These are phyloP conservation scores for Pyrocephalus nanus DNA, from an alignment of 2,797 vertebrate genomes.

Conservation along the genomic window DNA sequence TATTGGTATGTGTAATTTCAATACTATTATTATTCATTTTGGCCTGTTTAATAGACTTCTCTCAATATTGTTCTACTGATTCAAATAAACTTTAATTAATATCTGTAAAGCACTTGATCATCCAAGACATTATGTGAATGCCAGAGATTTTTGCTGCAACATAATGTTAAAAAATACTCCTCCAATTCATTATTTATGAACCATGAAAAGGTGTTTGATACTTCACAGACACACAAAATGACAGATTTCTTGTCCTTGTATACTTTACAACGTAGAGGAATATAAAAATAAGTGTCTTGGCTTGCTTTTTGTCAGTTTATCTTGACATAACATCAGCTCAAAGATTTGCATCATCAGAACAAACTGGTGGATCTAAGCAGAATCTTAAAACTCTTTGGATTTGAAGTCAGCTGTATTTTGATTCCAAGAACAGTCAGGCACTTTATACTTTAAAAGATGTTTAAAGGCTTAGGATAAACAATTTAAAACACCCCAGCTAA, in stretches of 20 bases:
- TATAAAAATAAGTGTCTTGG: background rate
- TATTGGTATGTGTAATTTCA: background rate
- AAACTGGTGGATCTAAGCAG: background rate
- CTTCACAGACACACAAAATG: background rate
- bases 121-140: background rate
- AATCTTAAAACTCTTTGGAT: background rate
- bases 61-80: background rate
- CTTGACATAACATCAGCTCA: background rate
- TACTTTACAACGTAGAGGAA: background rate
- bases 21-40: background rate
- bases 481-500: background rate
- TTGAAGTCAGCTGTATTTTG: background rate
- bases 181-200: constrained; percentile 15
- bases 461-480: constrained; percentile 39
- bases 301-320: constrained; percentile 15
- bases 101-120: constrained; percentile 4
- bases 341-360: constrained; percentile 1
- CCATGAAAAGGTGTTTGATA: background rate
- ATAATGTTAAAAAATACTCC: background rate
- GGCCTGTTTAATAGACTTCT: background rate
- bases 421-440: background rate
- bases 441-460: background rate
- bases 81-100: constrained; percentile 36
- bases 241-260: background rate
- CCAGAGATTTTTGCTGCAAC: background rate